Evolutionary conservation across 2,888 invertebrate genomes (phyloP), one percentile per base, ranked within the genome.

Genomic region (Onthophagus sagittarius): DNA sequence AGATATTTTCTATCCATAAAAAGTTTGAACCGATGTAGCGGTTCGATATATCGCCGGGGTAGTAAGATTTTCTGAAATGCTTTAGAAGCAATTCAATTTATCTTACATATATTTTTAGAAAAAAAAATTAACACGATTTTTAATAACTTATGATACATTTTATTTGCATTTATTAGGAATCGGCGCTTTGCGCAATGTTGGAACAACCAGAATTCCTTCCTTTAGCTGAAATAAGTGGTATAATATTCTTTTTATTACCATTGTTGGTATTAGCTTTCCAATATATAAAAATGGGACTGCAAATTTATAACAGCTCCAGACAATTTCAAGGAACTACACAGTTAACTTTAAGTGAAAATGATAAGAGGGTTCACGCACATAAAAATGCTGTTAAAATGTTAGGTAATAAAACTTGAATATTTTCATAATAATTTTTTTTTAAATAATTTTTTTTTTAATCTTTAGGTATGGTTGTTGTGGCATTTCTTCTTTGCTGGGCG

Each of bases 401-500:
- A 77, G 92, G 95, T 95, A 85, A 88, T 71, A 31, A 13, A 64
- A 73, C 63, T 63, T 62, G 71, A 75, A 15, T 62, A 31, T 4
- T 15, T 15, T 67, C 23, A 67, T 67, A 23, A 23, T 9, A 15
- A 23, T 23, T 39, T 15, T 13, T 62, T 69, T 62, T 69, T 14
- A 63, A 5, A 63, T n/a, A 6, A 62, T 64, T 33, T 32, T 11
- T 73, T 71, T 9, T 53, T 53, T 53, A 7, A 53, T 53, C 39
- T 1, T 32, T 87, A 98, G 98, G 94, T 78, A 95, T 95, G 1
- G 97, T 98, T 15, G 98, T 98, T 72, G 88, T 97, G 5, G 93
- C 95, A 39, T 98, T 98, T 88, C 97, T 97, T 87, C 87, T 96
- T 9, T 97, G 97, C 86, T 98, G 98, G 97, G 95, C 96, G 0